Evolutionary conservation across 2,888 invertebrate genomes (phyloP), one percentile per base, ranked within the genome.

Genomic region (Drosophila parthenogenetica): DNA sequence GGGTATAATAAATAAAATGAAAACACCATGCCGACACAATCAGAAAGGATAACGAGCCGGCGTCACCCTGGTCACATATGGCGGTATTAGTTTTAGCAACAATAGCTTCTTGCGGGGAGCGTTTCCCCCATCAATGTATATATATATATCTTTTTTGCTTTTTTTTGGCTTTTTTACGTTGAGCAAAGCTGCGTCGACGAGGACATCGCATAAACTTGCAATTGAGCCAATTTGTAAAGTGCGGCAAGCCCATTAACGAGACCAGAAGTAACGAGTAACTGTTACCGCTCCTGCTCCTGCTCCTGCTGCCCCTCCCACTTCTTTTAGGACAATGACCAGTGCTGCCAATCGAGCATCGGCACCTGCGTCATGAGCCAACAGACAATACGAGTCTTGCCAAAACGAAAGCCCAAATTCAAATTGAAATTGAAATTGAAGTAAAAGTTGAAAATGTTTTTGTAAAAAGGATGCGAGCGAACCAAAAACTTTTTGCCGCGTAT

Each of bases 221-320:
- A 92, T 92, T 92, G 92, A 91, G 90, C 90, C 91, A 92, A 92
- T 92, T 92, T 92, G 89, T 91, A 88, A 90, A 90, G 83, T 89
- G 79, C 79, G 82, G 70, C 82, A 80, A 89, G 86, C 81, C 85
- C 87, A 90, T 90, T 89, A 90, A 88, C 82, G 85, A 62, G 73
- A 5, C 11, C 58, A 35, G 25, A 17, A 42, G 43, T 50, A 64
- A 17, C 37, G 54, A 32, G 32, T 43, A 51, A 35, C 67, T 50
- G 2, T 7, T 29, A 1, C 29, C 3, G 19, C 19, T 19, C 19
- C 29, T 35, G 13, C 13, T 35, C 3, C 35, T 0, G 32, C 42
- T 42, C 11, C 3, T 5, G 0, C 35, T 35, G 8, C 35, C 54
- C 55, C 51, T 45, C 35, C 64, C 63, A n/a, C 32, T 32, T 19